Evolutionary conservation across 2,888 invertebrate genomes (phyloP).

Genomic region (Tetragnatha montana): DNA sequence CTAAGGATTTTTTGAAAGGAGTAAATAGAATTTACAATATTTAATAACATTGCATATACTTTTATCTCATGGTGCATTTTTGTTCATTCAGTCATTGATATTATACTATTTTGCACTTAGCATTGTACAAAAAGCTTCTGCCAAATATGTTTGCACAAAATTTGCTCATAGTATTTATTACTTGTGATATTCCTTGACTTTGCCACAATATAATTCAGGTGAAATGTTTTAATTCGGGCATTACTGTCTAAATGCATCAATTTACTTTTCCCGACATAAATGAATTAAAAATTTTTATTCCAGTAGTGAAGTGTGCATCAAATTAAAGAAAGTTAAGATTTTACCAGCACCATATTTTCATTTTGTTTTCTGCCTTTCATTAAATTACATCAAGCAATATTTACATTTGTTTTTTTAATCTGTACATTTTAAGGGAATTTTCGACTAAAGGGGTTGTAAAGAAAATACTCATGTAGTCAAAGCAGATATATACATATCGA

Average conservation of each 20-base stretch:
- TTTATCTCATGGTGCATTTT: conserved; percentile 18
- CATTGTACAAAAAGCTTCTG: conserved; percentile 23
- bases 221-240: conserved; percentile 6
- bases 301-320: background rate
- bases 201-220: conserved; percentile 26
- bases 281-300: background rate
- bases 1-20: conserved; percentile 25
- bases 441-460: background rate
- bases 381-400: background rate
- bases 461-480: background rate
- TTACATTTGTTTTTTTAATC: background rate
- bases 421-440: background rate
- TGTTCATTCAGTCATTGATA: conserved; percentile 23
- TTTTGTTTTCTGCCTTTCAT: background rate
- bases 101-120: conserved; percentile 23
- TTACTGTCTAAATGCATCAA: conserved; percentile 28
- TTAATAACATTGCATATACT: conserved; percentile 10
- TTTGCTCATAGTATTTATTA: conserved; percentile 47
- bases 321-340: background rate
- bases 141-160: conserved; percentile 60
- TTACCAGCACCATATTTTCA: background rate
- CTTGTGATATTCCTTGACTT: conserved; percentile 45
- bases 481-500: background rate
- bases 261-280: background rate
- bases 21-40: background rate